These are phyloP conservation scores for Acleris sparsana DNA, from an alignment of 2,888 invertebrate genomes.

Conservation along the genomic window DNA sequence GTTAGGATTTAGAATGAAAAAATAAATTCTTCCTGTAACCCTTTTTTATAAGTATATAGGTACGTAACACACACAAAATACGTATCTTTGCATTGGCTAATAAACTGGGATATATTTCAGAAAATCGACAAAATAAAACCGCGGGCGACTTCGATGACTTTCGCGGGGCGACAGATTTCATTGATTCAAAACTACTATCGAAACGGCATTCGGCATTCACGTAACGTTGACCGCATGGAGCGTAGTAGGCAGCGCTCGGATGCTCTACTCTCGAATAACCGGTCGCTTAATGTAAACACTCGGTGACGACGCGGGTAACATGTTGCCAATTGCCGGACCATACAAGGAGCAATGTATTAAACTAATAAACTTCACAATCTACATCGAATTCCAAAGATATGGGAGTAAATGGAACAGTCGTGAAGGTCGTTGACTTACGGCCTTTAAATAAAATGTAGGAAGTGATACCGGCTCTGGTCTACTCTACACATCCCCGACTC, in stretches of 20 bases:
- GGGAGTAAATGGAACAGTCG: slow-evolving; percentile 38
- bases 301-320: slow-evolving; percentile 48
- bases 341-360: slow-evolving; percentile 24
- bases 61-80: too few relatives aligned
- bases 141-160: slow-evolving; percentile 42
- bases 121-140: slow-evolving; percentile 14
- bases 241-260: slow-evolving; percentile 43
- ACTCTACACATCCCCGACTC: slow-evolving; percentile 50
- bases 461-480: slow-evolving; percentile 57
- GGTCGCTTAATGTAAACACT: slow-evolving; percentile 45
- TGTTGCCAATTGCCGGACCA: slow-evolving; percentile 41
- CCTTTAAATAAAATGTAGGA: slow-evolving; percentile 65
- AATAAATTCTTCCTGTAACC: too few relatives aligned
- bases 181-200: slow-evolving; percentile 46
- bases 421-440: slow-evolving; percentile 60
- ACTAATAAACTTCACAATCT: slow-evolving; percentile 31
- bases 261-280: slow-evolving; percentile 44
- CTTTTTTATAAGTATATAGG: too few relatives aligned
- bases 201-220: slow-evolving; percentile 34
- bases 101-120: neutral
- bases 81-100: too few relatives aligned
- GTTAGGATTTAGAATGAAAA: too few relatives aligned
- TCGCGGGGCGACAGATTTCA: slow-evolving; percentile 45
- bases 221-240: slow-evolving; percentile 39
- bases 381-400: slow-evolving; percentile 8